Evolutionary conservation across 2,888 invertebrate genomes (phyloP).

Genomic region (Archips xylosteana): DNA sequence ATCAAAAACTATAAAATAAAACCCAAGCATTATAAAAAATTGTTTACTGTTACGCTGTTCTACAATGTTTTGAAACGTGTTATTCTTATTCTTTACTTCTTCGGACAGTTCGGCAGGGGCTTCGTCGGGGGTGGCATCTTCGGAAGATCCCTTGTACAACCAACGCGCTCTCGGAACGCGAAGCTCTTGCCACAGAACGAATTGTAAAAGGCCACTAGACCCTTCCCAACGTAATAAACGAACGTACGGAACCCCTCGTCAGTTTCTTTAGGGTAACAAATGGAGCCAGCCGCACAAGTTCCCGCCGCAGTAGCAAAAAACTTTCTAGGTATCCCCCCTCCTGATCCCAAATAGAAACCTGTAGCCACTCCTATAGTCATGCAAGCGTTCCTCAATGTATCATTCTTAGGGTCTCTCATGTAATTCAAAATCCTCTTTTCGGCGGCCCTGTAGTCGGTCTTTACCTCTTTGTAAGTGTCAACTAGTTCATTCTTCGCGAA

Average conservation of each 20-base stretch:
- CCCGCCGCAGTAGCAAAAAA: neutral
- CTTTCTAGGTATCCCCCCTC: neutral
- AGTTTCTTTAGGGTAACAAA: conserved; percentile 11
- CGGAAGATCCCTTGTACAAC: conserved; percentile 9
- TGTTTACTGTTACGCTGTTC: neutral
- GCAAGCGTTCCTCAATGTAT: neutral
- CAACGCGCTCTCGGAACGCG: neutral
- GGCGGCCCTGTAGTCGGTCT: neutral
- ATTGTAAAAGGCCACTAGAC: neutral
- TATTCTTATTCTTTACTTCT: neutral
- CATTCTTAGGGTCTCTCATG: conserved; percentile 1
- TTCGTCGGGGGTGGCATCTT: neutral
- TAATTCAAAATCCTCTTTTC: neutral
- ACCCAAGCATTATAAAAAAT: neutral
- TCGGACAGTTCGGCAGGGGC: neutral
- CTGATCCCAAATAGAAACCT: neutral
- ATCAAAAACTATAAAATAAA: neutral
- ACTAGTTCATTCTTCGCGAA: neutral
- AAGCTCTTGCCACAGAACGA: neutral
- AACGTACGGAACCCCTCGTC: conserved; percentile 6
- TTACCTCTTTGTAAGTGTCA: neutral
- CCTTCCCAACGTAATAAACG: neutral
- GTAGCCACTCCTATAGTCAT: neutral
- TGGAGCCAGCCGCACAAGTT: neutral
- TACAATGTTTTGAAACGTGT: neutral